Conservation (phyloP, 2,113 vertebrate genomes). For the Tylochromis polylepis region DNA sequence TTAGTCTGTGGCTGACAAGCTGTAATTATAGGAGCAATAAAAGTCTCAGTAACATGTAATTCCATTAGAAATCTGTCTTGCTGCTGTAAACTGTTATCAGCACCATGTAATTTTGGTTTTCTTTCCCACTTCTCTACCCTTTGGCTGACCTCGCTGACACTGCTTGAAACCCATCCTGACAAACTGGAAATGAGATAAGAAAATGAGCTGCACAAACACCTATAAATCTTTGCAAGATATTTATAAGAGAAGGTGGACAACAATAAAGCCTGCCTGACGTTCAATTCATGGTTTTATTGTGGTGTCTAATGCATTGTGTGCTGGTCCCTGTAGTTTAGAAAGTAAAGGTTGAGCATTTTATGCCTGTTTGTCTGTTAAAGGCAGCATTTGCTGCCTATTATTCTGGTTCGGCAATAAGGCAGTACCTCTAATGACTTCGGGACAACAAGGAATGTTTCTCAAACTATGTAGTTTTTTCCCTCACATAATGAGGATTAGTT, state of each 20-base stretch:
- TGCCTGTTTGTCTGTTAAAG: not conserved
- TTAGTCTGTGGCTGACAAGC: constrained; percentile 41
- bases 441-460: constrained; percentile 36
- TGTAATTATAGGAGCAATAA: constrained; percentile 57
- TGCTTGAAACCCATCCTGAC: not conserved
- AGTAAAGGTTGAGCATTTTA: not conserved
- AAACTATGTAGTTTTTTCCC: not conserved
- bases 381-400: constrained; percentile 6
- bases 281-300: not conserved
- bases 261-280: not conserved
- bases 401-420: not conserved
- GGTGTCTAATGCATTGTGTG: not conserved
- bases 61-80: constrained; percentile 47
- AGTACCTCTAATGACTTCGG: constrained; percentile 32
- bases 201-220: not conserved
- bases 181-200: not conserved
- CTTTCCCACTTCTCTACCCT: constrained; percentile 10
- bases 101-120: constrained; percentile 30
- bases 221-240: not conserved
- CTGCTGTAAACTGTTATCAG: constrained; percentile 43
- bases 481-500: constrained; percentile 51
- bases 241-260: not conserved
- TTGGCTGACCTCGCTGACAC: constrained; percentile 5
- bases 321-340: not conserved
- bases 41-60: constrained; percentile 66